Evolutionary conservation across 2,888 invertebrate genomes (phyloP).

Genomic region (Pristionchus arcanus): DNA sequence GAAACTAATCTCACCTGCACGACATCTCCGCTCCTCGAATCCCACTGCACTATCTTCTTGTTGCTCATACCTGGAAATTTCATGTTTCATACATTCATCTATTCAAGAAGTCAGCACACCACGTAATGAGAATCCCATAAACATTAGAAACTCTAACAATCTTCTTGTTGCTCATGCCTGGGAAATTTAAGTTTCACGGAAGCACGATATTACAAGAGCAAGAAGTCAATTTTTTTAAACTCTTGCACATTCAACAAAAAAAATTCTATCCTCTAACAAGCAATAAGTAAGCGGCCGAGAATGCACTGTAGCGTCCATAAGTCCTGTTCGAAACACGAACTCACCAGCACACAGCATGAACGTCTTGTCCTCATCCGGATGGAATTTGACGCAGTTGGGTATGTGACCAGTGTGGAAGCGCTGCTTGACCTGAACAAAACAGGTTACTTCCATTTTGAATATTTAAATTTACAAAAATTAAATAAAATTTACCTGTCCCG

Average conservation of each 20-base stretch:
- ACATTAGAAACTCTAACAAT: too few species aligned
- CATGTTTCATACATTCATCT: not conserved
- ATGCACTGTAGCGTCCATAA: too few species aligned
- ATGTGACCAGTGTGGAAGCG: conserved; percentile 96
- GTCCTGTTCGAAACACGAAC: not conserved
- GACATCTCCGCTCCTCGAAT: conserved; percentile 93
- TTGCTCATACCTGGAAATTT: conserved; percentile 89
- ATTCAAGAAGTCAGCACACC: not conserved
- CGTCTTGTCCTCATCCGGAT: conserved; percentile 97
- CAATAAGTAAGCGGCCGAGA: too few species aligned
- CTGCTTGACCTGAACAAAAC: conserved; percentile 80
- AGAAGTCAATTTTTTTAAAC: too few species aligned
- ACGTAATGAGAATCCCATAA: too few species aligned
- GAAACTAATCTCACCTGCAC: conserved; percentile 81
- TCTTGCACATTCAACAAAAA: too few species aligned
- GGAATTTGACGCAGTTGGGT: conserved; percentile 97
- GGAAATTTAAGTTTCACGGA: too few species aligned
- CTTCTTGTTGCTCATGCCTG: too few species aligned
- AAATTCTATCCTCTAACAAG: too few species aligned
- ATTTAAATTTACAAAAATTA: too few species aligned
- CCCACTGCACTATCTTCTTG: conserved; percentile 99
- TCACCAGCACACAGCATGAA: conserved; percentile 89
- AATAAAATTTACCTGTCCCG: conserved; percentile 83
- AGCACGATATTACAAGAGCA: too few species aligned
- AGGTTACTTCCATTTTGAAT: too few species aligned